Conservation (phyloP, 1,140 invertebrate species). For the Aleiodes sp. region DNA sequence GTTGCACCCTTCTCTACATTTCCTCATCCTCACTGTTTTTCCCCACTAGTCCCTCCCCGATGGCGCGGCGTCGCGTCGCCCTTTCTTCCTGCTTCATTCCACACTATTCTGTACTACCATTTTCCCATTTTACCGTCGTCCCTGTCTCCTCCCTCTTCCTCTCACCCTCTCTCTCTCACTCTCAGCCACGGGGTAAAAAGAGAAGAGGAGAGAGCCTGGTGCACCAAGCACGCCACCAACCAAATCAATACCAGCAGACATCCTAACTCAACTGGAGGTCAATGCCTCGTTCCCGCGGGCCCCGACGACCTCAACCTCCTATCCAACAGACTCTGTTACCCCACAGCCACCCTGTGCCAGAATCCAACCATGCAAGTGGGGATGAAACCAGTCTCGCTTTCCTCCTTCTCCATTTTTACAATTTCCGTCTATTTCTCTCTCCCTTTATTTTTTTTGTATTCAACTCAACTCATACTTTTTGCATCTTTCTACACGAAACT, state of each 20-base stretch:
- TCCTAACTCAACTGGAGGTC: conserved; percentile 58
- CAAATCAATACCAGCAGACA: conserved; percentile 54
- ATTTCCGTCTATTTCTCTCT: too few relatives aligned
- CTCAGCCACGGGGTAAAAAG: too few relatives aligned
- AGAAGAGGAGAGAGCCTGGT: conserved; percentile 13
- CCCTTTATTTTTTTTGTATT: too few relatives aligned
- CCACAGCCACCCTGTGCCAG: conserved; percentile 35
- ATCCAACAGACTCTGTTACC: conserved; percentile 37
- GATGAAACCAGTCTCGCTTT: conserved; percentile 9
- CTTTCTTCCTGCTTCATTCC: conserved; percentile 18
- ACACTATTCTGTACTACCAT: not conserved
- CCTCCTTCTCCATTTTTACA: too few relatives aligned
- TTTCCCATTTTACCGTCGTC: not conserved
- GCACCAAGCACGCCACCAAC: conserved; percentile 39
- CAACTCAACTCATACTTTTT: not conserved
- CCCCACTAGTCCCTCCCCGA: conserved; percentile 14
- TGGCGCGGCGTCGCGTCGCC: conserved; percentile 2
- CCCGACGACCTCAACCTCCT: conserved; percentile 60
- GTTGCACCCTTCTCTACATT: conserved; percentile 16
- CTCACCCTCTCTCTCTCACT: not conserved
- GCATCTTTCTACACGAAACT: not conserved
- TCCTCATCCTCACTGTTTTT: conserved; percentile 20
- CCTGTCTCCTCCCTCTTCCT: not conserved
- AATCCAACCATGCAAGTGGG: not conserved
- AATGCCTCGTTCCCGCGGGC: conserved; percentile 58